A percentile compares a stretch with the other conserved stretches of the same genome.
Conservation (phyloP, 2,113 vertebrate species). For the Anolis sagrei region DNA sequence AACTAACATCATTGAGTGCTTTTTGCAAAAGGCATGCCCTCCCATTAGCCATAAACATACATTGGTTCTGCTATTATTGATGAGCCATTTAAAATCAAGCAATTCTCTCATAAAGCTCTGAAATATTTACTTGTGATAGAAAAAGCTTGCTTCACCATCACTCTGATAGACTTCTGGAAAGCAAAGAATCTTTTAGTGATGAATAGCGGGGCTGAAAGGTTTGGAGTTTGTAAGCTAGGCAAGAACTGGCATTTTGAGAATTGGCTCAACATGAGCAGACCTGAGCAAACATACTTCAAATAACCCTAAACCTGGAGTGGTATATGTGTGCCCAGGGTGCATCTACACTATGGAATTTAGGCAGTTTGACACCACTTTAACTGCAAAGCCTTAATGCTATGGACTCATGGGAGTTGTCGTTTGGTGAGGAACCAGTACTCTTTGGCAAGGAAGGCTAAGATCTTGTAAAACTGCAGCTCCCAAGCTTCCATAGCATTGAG, state of each 20-base stretch:
- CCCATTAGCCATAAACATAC: not conserved
- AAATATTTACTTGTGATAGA: not conserved
- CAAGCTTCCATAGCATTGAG: too few relatives aligned
- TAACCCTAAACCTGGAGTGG: not conserved
- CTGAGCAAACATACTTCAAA: not conserved
- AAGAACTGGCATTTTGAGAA: not conserved
- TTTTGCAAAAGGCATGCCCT: not conserved
- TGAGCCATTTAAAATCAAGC: conserved; percentile 3
- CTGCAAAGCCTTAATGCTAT: too few relatives aligned
- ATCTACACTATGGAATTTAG: too few relatives aligned
- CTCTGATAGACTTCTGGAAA: not conserved
- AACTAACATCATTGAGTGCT: not conserved
- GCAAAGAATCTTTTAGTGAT: not conserved
- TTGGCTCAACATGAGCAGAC: not conserved
- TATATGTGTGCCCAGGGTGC: not conserved
- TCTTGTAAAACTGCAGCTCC: too few relatives aligned
- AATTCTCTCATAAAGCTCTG: not conserved
- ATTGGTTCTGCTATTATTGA: not conserved
- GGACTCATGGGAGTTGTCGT: too few relatives aligned
- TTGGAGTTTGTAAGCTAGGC: not conserved
- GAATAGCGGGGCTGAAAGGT: not conserved
- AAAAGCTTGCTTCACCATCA: accelerated
- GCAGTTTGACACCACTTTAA: too few relatives aligned
- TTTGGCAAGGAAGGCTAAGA: too few relatives aligned
- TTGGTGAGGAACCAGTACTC: too few relatives aligned